Percentiles rank a stretch among this genome's conserved stretches.
phyloP scores from a whole-genome alignment of 2,888 invertebrate genomes.

The Tethea ocularis region DNA sequence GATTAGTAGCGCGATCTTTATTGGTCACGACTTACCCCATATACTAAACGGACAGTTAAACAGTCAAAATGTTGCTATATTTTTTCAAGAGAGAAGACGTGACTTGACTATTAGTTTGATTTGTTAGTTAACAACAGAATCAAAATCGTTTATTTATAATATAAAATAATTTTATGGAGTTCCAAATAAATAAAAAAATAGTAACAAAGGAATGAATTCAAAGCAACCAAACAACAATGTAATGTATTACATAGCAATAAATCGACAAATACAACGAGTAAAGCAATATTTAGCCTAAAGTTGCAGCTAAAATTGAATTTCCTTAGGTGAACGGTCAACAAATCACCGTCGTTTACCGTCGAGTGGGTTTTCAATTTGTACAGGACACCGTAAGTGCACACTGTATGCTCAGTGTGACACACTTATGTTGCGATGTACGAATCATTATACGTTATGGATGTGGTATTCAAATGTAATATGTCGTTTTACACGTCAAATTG shows the following conservation, averaged over 20 bases:
- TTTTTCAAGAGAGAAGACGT: no score
- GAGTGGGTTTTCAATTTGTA: slow-evolving; percentile 77
- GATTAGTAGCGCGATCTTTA: no score
- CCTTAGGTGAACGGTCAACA: slow-evolving; percentile 53
- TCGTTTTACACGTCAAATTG: no score
- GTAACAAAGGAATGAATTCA: slow-evolving; percentile 4
- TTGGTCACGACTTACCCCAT: no score
- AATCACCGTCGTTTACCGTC: slow-evolving; percentile 77
- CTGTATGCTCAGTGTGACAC: slow-evolving; percentile 39
- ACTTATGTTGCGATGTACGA: slow-evolving; percentile 19
- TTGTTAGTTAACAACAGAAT: no score
- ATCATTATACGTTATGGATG: slow-evolving; percentile 17
- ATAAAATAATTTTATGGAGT: no score
- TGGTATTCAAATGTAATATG: slow-evolving; percentile 9
- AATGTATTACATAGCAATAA: slow-evolving; percentile 18
- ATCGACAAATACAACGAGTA: slow-evolving; percentile 16
- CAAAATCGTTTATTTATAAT: no score
- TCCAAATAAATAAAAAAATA: no score
- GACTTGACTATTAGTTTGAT: no score
- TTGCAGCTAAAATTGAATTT: slow-evolving; percentile 30
- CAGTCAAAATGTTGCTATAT: no score
- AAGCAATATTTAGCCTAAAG: slow-evolving; percentile 29
- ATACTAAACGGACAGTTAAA: no score
- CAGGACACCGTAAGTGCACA: slow-evolving; percentile 69
- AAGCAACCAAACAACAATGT: no score